These are phyloP conservation scores for Diglossa cyanea DNA, from an alignment of 2,797 vertebrate genomes.

Conservation along the genomic window DNA sequence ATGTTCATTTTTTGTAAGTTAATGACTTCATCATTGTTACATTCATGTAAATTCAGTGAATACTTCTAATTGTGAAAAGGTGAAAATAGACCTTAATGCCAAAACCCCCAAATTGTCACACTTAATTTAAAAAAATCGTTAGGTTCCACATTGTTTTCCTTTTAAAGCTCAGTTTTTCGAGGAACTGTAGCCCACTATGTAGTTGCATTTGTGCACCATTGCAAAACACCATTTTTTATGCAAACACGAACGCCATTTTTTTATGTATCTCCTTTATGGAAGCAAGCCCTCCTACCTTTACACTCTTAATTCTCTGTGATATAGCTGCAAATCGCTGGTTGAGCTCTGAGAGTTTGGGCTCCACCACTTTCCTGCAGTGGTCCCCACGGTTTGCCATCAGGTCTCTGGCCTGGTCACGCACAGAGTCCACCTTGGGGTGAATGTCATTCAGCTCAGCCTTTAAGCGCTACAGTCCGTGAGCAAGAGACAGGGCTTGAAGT, in stretches of 20 bases:
- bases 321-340: slow-evolving; percentile 85
- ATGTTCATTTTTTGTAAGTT: neutral
- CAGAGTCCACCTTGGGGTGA: slow-evolving; percentile 85
- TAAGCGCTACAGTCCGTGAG: slow-evolving; percentile 84
- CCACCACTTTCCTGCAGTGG: slow-evolving; percentile 89
- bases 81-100: neutral
- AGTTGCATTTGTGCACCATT: neutral
- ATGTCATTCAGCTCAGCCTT: slow-evolving; percentile 90
- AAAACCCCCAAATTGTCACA: fast-evolving
- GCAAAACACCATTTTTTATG: no score
- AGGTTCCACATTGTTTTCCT: neutral
- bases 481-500: slow-evolving; percentile 79
- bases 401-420: slow-evolving; percentile 84
- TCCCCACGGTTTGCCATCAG: slow-evolving; percentile 89
- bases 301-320: slow-evolving; percentile 85
- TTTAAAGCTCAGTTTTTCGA: neutral
- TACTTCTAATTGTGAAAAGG: neutral
- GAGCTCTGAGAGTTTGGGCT: slow-evolving; percentile 88
- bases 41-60: neutral
- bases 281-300: slow-evolving; percentile 83
- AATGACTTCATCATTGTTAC: neutral
- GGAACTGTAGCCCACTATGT: neutral
- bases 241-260: slow-evolving; percentile 36
- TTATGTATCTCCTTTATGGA: slow-evolving; percentile 41
- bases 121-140: neutral